Conservation (phyloP, 2,113 vertebrate species). For the Ellobius talpinus region DNA sequence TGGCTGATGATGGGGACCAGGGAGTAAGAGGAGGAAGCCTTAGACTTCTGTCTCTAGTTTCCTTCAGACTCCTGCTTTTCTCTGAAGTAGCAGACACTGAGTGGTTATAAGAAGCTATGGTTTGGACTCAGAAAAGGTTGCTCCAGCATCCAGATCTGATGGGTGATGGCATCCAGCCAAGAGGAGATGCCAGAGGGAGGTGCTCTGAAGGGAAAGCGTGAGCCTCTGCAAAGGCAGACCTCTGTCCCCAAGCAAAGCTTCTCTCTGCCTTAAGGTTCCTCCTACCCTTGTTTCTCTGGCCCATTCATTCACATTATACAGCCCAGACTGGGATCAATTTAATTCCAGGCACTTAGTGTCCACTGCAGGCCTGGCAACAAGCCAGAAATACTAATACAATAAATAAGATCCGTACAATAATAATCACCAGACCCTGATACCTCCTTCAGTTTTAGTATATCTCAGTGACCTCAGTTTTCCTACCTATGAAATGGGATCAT, state of each 20-base stretch:
- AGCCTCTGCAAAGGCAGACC: neutral
- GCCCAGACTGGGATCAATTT: neutral
- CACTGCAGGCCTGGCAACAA: neutral
- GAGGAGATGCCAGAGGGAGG: neutral
- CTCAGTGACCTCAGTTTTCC: constrained; percentile 25
- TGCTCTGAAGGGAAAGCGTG: neutral
- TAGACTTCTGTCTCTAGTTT: neutral
- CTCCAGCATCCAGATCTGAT: neutral
- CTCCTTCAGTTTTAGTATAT: neutral
- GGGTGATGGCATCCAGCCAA: neutral
- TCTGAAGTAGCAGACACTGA: neutral
- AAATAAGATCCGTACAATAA: constrained; percentile 12
- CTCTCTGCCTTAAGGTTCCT: neutral
- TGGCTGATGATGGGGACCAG: too few species aligned
- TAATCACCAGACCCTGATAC: neutral
- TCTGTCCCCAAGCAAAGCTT: neutral
- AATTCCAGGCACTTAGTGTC: neutral
- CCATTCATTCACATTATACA: neutral
- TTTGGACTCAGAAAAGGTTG: neutral
- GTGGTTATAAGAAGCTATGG: neutral
- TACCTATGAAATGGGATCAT: neutral
- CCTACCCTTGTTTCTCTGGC: neutral
- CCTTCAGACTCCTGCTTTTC: neutral
- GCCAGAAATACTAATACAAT: neutral
- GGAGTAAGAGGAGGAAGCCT: too few species aligned